Base-by-base conservation (phyloP, 2,797 vertebrate genomes). In the Acrocephalus scirpaceus region DNA sequence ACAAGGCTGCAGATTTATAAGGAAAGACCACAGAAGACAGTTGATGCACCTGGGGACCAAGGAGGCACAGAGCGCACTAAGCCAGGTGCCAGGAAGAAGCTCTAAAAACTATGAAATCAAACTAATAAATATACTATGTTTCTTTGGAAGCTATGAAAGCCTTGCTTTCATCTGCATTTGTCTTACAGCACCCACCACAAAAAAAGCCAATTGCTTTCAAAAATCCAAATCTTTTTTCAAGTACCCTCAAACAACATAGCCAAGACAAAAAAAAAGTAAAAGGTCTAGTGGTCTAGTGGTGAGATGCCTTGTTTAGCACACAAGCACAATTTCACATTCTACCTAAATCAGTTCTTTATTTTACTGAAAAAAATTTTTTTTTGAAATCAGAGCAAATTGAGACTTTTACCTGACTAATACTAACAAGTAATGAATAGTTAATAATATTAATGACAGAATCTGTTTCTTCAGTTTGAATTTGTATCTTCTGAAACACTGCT, bases 31-130 rank as follows among this genome's bases (percentile, higher is more conserved):
- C 0, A 73, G 23, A 26, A 6, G 17, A 29, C 42, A 74, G 16
- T 9, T 2, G 3, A 65, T 0, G 4, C 7, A 10, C 11, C 3
- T 3, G 7, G 30, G 5, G 9, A 61, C 27, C 1, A 0, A 67
- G 25, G 38, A 70, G 25, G n/a, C 4, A 2, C 3, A 53, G 12
- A 69, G 11, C 2, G 16, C 30, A 18, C 26, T 34, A 32, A 42
- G 26, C 19, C 58, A 34, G 19, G 16, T 23, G 71, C 16, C 2
- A 2, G 61, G 61, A 60, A 48, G 22, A 66, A n/a, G 25, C 61
- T 71, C 30, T 54, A 86, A 44, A 1, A 2, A 51, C 42, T 57
- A 11, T 10, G 30, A 91, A 71, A 75, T 42, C 10, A 42, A 42
- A 83, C 17, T 38, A 20, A 71, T 42, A 75, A 58, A 82, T 36